A percentile compares a stretch with the other conserved stretches of the same genome.
Evolutionary conservation across 2,797 vertebrate genomes (phyloP).

Genomic region (Microctenopoma lineatum): DNA sequence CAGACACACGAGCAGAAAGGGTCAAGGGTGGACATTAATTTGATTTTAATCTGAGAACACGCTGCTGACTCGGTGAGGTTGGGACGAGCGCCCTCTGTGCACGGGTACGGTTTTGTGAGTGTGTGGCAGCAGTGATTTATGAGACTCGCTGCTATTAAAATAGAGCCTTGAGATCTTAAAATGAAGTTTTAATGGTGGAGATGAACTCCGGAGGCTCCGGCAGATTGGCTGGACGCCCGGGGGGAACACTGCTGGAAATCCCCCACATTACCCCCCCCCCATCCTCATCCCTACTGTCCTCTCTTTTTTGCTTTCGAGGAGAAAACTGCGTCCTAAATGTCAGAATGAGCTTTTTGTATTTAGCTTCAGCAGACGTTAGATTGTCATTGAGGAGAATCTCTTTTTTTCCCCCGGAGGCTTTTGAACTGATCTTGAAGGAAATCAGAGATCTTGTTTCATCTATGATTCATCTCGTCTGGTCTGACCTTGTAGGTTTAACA

Average conservation of each 20-base stretch:
- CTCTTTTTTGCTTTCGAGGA: neutral
- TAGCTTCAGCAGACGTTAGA: neutral
- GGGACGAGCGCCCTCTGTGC: neutral
- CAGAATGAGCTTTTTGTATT: neutral
- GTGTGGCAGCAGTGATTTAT: slow-evolving; percentile 3
- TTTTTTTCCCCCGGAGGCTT: neutral
- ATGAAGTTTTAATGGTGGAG: slow-evolving; percentile 36
- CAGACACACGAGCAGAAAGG: neutral
- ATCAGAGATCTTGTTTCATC: slow-evolving; percentile 22
- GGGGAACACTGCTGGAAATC: slow-evolving; percentile 1
- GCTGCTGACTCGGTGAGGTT: neutral
- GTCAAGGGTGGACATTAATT: neutral
- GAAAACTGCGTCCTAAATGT: neutral
- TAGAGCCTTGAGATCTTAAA: slow-evolving; percentile 5
- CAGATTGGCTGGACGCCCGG: slow-evolving; percentile 22
- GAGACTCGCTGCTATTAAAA: slow-evolving; percentile 17
- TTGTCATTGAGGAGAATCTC: neutral
- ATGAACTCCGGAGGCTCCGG: slow-evolving; percentile 6
- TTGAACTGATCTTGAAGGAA: slow-evolving; percentile 17
- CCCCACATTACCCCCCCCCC: neutral
- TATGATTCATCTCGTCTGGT: slow-evolving; percentile 19
- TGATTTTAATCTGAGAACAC: neutral
- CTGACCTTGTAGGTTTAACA: neutral
- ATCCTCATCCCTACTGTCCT: neutral
- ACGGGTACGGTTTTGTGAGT: neutral